These are phyloP conservation scores for Adela reaumurella DNA, from an alignment of 2,888 invertebrate genomes.

Conservation along the genomic window DNA sequence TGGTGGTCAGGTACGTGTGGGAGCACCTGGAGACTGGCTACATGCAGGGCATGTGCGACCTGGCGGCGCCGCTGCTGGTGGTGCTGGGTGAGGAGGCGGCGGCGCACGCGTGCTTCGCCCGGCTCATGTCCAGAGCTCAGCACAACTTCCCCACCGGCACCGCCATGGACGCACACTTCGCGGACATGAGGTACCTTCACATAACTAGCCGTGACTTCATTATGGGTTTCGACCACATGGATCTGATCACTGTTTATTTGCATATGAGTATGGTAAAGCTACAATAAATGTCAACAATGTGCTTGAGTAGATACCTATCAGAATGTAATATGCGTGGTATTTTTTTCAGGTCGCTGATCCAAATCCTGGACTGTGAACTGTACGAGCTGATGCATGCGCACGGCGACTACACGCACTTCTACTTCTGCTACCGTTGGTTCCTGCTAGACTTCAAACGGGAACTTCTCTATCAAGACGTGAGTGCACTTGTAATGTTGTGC, in stretches of 20 bases:
- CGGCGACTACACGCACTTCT: slow-evolving; percentile 95
- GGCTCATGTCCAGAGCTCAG: slow-evolving; percentile 85
- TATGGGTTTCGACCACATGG: no score
- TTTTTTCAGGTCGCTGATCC: slow-evolving; percentile 63
- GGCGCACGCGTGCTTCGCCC: slow-evolving; percentile 88
- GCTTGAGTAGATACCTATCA: no score
- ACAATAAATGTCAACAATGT: no score
- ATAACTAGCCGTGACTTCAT: no score
- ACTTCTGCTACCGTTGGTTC: slow-evolving; percentile 98
- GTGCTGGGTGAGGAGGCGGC: slow-evolving; percentile 89
- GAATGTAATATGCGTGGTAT: no score
- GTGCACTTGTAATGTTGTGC: no score
- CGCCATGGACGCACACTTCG: slow-evolving; percentile 94
- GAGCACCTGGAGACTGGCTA: slow-evolving; percentile 92
- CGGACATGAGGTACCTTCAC: slow-evolving; percentile 94
- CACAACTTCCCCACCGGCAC: slow-evolving; percentile 90
- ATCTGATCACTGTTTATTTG: no score
- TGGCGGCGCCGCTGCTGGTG: slow-evolving; percentile 88
- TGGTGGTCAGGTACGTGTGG: slow-evolving; percentile 82
- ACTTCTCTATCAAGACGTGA: slow-evolving; percentile 85
- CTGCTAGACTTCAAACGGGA: slow-evolving; percentile 94
- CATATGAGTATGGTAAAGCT: no score
- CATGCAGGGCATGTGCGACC: slow-evolving; percentile 97
- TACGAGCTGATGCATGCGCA: slow-evolving; percentile 93
- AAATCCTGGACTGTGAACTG: slow-evolving; percentile 90